Percentiles rank a stretch among this genome's conserved stretches.
Evolutionary conservation across 2,113 vertebrate genomes (phyloP).

Genomic region (Antennarius striatus): DNA sequence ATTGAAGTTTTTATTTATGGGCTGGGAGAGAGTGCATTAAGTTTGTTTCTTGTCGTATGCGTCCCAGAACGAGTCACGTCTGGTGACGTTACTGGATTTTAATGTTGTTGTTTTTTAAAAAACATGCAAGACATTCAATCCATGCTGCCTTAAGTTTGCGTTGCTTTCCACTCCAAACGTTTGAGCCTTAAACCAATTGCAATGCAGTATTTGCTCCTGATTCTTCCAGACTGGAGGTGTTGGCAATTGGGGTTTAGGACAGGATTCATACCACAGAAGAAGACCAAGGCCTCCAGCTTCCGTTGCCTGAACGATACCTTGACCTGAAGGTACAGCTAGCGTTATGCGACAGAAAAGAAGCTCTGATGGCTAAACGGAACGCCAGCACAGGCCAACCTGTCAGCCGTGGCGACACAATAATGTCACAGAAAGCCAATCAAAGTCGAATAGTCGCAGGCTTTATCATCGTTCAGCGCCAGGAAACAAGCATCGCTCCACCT

Average conservation of each 20-base stretch:
- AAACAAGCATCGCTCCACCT: constrained; percentile 34
- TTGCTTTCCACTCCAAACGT: constrained; percentile 86
- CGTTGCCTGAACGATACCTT: constrained; percentile 8
- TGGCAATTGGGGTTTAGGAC: constrained; percentile 62
- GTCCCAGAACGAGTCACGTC: constrained; percentile 18
- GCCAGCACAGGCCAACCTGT: constrained; percentile 16
- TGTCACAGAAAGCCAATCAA: neutral
- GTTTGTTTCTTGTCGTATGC: constrained; percentile 26
- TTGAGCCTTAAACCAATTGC: constrained; percentile 91
- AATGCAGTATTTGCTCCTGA: constrained; percentile 70
- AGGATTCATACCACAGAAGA: constrained; percentile 22
- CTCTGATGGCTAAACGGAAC: constrained; percentile 8
- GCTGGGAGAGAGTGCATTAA: constrained; percentile 62
- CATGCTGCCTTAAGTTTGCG: constrained; percentile 95
- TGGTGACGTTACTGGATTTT: constrained; percentile 54
- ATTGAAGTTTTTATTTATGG: constrained; percentile 65
- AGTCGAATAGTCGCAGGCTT: neutral
- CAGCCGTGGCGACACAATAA: constrained; percentile 14
- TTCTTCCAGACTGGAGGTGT: constrained; percentile 56
- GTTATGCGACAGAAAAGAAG: constrained; percentile 43
- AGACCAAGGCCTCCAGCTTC: constrained; percentile 13
- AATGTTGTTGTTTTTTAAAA: constrained; percentile 47
- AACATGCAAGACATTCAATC: constrained; percentile 79
- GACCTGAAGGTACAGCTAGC: constrained; percentile 17
- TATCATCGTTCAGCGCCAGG: neutral